Evolutionary conservation across 2,113 vertebrate genomes (phyloP).

Genomic region (Antigone vipio): DNA sequence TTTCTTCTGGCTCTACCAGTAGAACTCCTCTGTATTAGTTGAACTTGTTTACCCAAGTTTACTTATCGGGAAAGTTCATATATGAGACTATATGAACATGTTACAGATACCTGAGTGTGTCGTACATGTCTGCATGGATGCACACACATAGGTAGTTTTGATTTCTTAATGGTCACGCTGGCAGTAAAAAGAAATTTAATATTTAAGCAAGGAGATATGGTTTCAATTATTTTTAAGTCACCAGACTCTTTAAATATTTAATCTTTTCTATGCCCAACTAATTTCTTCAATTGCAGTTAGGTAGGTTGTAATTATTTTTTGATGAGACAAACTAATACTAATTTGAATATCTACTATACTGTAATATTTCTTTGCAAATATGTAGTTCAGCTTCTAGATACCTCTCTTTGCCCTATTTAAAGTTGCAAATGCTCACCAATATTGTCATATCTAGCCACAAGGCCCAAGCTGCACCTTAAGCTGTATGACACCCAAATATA

Average conservation of each 20-base stretch:
- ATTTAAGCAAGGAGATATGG: not conserved
- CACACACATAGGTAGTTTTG: not conserved
- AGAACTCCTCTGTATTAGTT: not conserved
- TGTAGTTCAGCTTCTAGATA: not conserved
- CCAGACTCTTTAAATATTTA: not conserved
- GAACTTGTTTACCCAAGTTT: not conserved
- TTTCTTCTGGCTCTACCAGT: not conserved
- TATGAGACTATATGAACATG: not conserved
- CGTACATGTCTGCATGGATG: not conserved
- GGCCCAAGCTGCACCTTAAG: not conserved
- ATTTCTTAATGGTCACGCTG: not conserved
- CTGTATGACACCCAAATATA: not conserved
- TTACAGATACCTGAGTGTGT: not conserved
- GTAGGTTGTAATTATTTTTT: slow-evolving; percentile 14
- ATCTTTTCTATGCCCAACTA: not conserved
- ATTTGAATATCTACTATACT: not conserved
- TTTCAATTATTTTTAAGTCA: not conserved
- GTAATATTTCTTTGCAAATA: not conserved
- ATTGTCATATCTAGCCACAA: not conserved
- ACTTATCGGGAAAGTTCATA: not conserved
- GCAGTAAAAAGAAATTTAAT: not conserved
- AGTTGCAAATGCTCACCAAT: not conserved
- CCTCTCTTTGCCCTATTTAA: not conserved
- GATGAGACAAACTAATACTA: not conserved
- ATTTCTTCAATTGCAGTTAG: not conserved